A percentile compares a stretch with the other conserved stretches of the same genome.
Evolutionary conservation across 2,113 vertebrate genomes (phyloP).

Genomic region (Smithornis capensis): DNA sequence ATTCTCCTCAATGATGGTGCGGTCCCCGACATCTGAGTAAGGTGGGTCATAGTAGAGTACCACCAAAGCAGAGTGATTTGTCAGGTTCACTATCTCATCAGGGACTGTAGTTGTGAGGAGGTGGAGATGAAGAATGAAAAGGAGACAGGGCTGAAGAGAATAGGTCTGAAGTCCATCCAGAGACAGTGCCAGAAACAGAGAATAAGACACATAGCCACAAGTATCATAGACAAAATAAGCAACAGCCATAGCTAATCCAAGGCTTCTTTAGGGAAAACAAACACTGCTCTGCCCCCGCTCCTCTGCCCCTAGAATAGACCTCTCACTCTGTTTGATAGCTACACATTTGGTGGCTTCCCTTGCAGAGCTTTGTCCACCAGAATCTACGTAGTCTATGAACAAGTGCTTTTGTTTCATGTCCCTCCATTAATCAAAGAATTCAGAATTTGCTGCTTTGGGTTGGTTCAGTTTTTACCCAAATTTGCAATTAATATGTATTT

Average conservation of each 20-base stretch:
- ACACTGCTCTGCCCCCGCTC: too few species aligned
- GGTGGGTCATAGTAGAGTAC: not conserved
- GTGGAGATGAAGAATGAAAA: not conserved
- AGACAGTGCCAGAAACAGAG: not conserved
- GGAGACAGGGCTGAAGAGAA: not conserved
- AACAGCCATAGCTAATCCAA: not conserved
- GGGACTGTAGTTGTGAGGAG: not conserved
- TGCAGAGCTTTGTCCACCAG: not conserved
- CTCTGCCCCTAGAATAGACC: not conserved
- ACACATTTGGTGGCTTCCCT: not conserved
- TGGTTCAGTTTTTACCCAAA: not conserved
- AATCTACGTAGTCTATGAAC: not conserved
- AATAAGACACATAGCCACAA: not conserved
- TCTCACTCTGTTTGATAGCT: not conserved
- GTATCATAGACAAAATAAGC: not conserved
- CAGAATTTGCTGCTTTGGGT: not conserved
- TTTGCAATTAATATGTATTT: not conserved
- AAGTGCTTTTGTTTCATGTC: not conserved
- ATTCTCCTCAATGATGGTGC: rapidly evolving
- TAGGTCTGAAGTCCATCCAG: not conserved
- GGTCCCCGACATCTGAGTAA: not conserved
- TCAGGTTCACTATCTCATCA: not conserved
- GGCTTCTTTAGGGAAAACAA: not conserved
- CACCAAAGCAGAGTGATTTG: not conserved
- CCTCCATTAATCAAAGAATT: not conserved